Conservation (phyloP, 2,797 vertebrate species). For the Hippocampus kuda region DNA sequence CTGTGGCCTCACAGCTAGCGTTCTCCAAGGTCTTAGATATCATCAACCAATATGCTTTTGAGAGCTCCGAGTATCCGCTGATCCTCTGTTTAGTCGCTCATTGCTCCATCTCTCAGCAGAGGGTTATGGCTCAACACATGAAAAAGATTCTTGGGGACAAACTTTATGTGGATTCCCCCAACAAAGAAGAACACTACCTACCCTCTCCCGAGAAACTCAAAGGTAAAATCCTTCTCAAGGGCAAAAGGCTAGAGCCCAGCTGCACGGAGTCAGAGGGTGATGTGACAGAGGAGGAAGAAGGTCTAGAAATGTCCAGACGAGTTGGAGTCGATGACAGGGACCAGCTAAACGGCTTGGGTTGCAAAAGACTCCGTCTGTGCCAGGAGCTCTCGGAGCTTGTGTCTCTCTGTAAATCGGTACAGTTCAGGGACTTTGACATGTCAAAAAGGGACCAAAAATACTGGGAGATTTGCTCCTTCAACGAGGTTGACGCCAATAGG, state of each 20-base stretch:
- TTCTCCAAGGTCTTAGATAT: conserved; percentile 78
- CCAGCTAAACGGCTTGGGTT: conserved; percentile 65
- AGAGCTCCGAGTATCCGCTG: conserved; percentile 81
- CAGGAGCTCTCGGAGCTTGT: conserved; percentile 82
- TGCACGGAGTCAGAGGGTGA: conserved; percentile 74
- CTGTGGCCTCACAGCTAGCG: conserved; percentile 74
- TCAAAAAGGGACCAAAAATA: conserved; percentile 76
- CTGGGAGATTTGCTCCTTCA: conserved; percentile 88
- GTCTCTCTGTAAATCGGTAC: conserved; percentile 77
- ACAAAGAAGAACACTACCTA: conserved; percentile 71
- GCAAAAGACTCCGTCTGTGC: conserved; percentile 68
- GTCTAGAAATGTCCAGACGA: conserved; percentile 74
- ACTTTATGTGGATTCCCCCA: conserved; percentile 69
- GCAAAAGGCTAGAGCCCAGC: conserved; percentile 71
- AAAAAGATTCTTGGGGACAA: conserved; percentile 85
- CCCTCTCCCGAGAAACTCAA: conserved; percentile 84
- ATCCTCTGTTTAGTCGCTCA: conserved; percentile 83
- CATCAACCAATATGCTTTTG: conserved; percentile 84
- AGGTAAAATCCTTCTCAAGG: conserved; percentile 82
- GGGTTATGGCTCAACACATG: conserved; percentile 77
- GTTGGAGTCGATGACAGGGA: conserved; percentile 72
- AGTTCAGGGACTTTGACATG: conserved; percentile 79
- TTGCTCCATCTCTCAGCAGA: conserved; percentile 79
- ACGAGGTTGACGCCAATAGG: conserved; percentile 82
- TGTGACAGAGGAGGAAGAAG: conserved; percentile 84